Evolutionary conservation across 2,113 vertebrate genomes (phyloP), one percentile per base, ranked within the genome.

Genomic region (Regulus satrapa): DNA sequence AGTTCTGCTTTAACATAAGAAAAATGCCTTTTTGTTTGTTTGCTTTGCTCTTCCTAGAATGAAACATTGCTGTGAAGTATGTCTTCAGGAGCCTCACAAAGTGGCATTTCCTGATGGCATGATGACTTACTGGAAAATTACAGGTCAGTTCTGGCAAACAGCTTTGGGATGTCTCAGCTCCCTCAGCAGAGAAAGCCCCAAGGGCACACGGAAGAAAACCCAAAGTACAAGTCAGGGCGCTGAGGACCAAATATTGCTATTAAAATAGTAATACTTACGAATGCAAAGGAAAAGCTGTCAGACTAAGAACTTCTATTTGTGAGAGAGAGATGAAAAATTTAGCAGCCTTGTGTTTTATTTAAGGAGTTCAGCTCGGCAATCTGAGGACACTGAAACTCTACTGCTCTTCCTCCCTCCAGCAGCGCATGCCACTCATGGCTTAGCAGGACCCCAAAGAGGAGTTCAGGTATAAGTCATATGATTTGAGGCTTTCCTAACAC

Each of bases 351-450:
- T 83, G 75, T 95, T 95, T 94, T 88, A 76, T 83, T 88, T 36
- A 64, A 77, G 28, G 62, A 92, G 71, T 46, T 82, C 58, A 79
- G 26, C 25, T 75, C 52, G 25, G 78, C 1, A 1, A 45, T 34
- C 45, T 26, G 41, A 91, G 91, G 91, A 68, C 64, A 51, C 41
- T 3, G 49, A 36, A 77, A 49, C 13, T 12, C 0, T 1, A 15
- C 46, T 25, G 25, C 26, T 56, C 54, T 62, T 41, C 67, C 54
- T 72, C 52, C n/a, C 49, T 55, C 40, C 3, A 5, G 52, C 69
- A 90, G 24, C 2, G 0, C 4, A 1, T 2, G 1, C 58, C 10
- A 6, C 55, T 49, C 78, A 36, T 43, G 26, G 51, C 67, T 55
- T 62, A 52, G 61, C 59, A 55, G 55, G 23, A 59, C 46, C 38